These are phyloP conservation scores for Aldrovandia affinis DNA, from an alignment of 2,797 vertebrate genomes.

Conservation along the genomic window DNA sequence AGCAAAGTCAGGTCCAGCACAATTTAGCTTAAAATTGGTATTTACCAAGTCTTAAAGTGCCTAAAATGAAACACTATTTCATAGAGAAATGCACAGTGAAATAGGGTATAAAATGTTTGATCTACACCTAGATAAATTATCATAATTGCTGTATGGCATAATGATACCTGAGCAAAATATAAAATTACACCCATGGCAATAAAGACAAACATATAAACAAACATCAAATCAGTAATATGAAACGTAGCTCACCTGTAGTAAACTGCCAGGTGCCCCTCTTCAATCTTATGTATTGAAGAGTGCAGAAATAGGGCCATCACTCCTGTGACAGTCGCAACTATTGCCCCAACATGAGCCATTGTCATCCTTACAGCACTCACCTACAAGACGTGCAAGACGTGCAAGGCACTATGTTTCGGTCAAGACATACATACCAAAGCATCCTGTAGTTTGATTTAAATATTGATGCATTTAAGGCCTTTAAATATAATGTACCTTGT, in stretches of 20 bases:
- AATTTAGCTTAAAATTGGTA: too few relatives aligned
- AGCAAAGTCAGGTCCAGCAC: not conserved
- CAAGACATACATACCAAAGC: not conserved
- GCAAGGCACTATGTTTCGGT: not conserved
- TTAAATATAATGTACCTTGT: not conserved
- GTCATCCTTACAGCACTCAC: constrained; percentile 72
- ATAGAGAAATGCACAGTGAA: too few relatives aligned
- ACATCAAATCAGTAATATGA: too few relatives aligned
- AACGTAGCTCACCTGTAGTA: constrained; percentile 86
- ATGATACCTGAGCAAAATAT: not conserved
- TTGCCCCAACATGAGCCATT: constrained; percentile 88
- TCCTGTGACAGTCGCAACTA: constrained; percentile 79
- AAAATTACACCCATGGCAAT: too few relatives aligned
- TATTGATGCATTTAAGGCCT: not conserved
- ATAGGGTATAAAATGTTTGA: too few relatives aligned
- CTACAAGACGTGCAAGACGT: constrained; percentile 42
- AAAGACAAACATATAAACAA: too few relatives aligned
- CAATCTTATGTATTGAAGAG: constrained; percentile 93
- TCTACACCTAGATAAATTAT: not conserved
- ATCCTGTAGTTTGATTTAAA: not conserved
- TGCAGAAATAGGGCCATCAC: constrained; percentile 85
- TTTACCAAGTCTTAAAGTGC: too few relatives aligned
- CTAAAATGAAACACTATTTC: too few relatives aligned
- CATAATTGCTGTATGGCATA: too few relatives aligned
- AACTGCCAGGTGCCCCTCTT: constrained; percentile 94